Conservation (phyloP, 2,113 vertebrate genomes). For the Corvus moneduloides region DNA sequence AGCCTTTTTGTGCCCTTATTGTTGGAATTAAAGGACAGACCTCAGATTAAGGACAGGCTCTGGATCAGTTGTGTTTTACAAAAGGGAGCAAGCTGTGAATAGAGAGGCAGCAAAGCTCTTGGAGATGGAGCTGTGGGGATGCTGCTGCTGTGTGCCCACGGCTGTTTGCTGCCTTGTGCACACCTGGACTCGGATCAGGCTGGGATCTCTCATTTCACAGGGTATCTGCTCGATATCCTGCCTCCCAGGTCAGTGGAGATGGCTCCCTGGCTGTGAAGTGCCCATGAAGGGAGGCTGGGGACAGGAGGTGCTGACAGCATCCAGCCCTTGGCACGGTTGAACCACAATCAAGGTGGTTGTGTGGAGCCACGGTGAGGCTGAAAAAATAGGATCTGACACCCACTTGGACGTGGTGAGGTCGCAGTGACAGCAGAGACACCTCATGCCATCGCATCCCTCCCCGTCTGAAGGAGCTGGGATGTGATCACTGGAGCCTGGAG, state of each 20-base stretch:
- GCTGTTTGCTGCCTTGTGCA: not conserved
- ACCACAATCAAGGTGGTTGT: not conserved
- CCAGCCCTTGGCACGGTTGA: not conserved
- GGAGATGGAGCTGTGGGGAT: not conserved
- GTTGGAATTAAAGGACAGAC: not conserved
- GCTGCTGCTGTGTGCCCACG: accelerated
- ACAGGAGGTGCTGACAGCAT: not conserved
- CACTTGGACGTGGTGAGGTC: not conserved
- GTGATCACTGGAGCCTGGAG: not conserved
- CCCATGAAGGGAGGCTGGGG: not conserved
- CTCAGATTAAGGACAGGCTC: not conserved
- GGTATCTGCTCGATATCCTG: not conserved
- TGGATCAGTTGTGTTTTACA: not conserved
- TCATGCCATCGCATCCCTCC: not conserved
- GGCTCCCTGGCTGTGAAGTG: not conserved
- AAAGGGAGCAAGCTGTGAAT: not conserved
- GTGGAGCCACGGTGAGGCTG: not conserved
- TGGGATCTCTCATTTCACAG: not conserved
- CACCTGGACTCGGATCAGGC: not conserved
- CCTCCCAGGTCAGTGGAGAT: not conserved
- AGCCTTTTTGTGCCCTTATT: not conserved
- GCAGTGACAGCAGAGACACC: not conserved
- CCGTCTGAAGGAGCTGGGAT: not conserved
- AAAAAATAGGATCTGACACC: not conserved
- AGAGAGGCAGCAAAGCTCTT: not conserved